Conservation (phyloP, 53 echinoderm and acorn worm genomes). For the Luidia sarsii region DNA sequence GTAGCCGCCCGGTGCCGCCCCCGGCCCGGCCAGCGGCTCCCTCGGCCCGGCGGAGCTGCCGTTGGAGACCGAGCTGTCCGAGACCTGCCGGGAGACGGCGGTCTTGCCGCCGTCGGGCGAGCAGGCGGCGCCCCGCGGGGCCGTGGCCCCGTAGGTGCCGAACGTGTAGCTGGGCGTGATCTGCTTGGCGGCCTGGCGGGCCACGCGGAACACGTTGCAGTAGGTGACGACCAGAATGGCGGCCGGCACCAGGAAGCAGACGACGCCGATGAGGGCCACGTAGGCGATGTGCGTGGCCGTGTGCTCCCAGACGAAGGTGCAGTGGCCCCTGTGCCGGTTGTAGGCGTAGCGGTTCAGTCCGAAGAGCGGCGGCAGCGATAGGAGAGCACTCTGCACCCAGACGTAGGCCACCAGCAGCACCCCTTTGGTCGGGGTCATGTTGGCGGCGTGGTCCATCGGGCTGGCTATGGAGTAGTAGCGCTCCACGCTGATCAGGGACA, state of each 20-base stretch:
- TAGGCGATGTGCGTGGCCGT: constrained; percentile 62
- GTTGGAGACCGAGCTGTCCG: not conserved
- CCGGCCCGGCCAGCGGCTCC: not conserved
- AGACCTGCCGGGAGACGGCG: not conserved
- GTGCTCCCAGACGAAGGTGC: constrained; percentile 84
- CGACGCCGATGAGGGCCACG: constrained; percentile 61
- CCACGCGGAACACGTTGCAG: constrained; percentile 81
- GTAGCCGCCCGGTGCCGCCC: constrained; percentile 13
- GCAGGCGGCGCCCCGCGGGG: constrained; percentile 26
- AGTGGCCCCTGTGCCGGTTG: constrained; percentile 78
- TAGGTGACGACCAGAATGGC: constrained; percentile 67
- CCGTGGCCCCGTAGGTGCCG: constrained; percentile 73
- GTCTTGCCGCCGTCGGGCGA: not conserved
- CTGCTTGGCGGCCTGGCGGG: constrained; percentile 80
- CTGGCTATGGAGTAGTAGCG: constrained; percentile 86
- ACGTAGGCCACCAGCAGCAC: constrained; percentile 63
- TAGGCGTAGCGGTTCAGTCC: constrained; percentile 74
- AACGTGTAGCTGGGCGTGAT: constrained; percentile 66
- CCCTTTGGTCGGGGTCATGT: constrained; percentile 63
- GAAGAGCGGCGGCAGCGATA: constrained; percentile 71
- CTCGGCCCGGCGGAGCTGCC: not conserved
- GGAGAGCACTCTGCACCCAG: constrained; percentile 75
- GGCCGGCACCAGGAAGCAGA: constrained; percentile 82
- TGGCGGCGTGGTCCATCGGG: constrained; percentile 79
- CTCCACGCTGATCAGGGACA: constrained; percentile 87